These are phyloP conservation scores for Aplidium turbinatum DNA, from an alignment of 23 tunicate genomes.

Conservation along the genomic window DNA sequence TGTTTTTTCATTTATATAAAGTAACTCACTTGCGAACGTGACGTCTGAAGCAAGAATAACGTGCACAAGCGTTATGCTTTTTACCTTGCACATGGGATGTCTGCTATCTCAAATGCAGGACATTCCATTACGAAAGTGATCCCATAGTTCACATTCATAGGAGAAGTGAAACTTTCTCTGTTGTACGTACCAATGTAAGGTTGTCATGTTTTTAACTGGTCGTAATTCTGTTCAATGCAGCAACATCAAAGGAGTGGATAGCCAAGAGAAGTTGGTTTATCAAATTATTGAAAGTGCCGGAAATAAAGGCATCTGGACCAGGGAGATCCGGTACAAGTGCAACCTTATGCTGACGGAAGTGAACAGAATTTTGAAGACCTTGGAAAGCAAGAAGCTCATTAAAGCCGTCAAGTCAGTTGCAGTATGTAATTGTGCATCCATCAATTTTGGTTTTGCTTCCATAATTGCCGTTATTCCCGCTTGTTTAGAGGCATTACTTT, in stretches of 20 bases:
- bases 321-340: conserved; percentile 80
- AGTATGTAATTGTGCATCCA: conserved; percentile 32
- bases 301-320: conserved; percentile 88
- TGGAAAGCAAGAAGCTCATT: conserved; percentile 84
- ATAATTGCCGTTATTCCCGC: not conserved
- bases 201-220: too few species aligned
- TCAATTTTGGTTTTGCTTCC: not conserved
- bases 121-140: too few species aligned
- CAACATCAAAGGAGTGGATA: conserved; percentile 80
- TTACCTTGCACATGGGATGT: too few species aligned
- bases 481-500: not conserved
- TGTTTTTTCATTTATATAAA: too few species aligned
- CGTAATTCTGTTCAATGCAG: too few species aligned
- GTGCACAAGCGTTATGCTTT: too few species aligned
- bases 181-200: too few species aligned
- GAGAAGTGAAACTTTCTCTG: too few species aligned
- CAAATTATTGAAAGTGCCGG: conserved; percentile 91
- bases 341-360: conserved; percentile 94
- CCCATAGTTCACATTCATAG: too few species aligned
- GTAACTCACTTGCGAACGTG: too few species aligned
- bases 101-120: too few species aligned
- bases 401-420: conserved; percentile 93
- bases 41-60: too few species aligned
- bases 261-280: conserved; percentile 80
- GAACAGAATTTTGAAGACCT: conserved; percentile 76